phyloP scores from a whole-genome alignment of 2,797 vertebrate genomes.

The Tauraco hartlaubi region DNA sequence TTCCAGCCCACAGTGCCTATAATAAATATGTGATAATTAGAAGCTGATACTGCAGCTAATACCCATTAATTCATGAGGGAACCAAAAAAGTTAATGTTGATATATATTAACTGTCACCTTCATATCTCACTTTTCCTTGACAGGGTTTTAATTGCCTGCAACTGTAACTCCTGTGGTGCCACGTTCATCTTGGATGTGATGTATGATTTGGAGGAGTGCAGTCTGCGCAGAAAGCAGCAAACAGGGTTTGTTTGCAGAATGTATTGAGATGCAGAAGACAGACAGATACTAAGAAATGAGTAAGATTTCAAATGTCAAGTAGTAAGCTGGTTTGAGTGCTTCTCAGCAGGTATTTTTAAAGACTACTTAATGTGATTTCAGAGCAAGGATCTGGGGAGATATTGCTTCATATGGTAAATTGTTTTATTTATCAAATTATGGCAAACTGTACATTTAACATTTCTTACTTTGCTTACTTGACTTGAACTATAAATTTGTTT shows the following conservation, averaged over 20 bases:
- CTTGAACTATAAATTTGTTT: slow-evolving; percentile 39
- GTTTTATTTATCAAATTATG: slow-evolving; percentile 49
- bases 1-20: not conserved
- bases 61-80: slow-evolving; percentile 28
- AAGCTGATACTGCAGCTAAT: slow-evolving; percentile 24
- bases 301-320: not conserved
- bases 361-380: not conserved
- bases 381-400: not conserved
- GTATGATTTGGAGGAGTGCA: not conserved
- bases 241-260: not conserved
- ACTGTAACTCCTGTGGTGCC: not conserved
- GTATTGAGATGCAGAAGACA: not conserved
- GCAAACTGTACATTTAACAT: not conserved
- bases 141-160: slow-evolving; percentile 27
- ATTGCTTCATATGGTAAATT: not conserved
- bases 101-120: slow-evolving; percentile 1
- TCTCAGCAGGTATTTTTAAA: not conserved
- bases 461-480: slow-evolving; percentile 24
- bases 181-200: not conserved
- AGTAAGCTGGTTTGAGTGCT: not conserved
- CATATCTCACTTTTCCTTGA: not conserved
- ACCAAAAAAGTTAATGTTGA: slow-evolving; percentile 17
- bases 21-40: slow-evolving; percentile 23
- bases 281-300: not conserved
- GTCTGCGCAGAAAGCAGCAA: not conserved